phyloP scores from a whole-genome alignment of 2,797 vertebrate genomes.

The Babyrousa celebensis region DNA sequence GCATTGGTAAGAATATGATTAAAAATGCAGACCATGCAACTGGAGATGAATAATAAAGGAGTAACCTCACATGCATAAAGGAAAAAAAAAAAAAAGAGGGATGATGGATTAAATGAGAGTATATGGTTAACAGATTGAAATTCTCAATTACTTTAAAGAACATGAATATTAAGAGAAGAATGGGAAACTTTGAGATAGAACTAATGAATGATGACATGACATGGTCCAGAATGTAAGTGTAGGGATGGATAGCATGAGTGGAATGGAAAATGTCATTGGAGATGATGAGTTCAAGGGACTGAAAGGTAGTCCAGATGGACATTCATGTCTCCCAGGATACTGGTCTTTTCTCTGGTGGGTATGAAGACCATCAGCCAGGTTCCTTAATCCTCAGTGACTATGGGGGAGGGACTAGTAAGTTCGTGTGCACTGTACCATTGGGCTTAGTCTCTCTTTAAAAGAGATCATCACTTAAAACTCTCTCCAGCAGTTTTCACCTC shows the following conservation, averaged over 20 bases:
- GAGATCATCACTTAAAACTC: not conserved
- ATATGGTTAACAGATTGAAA: not conserved
- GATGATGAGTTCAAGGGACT: not conserved
- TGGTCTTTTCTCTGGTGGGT: not conserved
- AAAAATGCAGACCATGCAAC: not conserved
- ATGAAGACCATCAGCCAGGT: not conserved
- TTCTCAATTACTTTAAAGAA: not conserved
- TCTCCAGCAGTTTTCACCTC: not conserved
- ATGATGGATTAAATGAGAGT: not conserved
- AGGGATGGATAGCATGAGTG: not conserved
- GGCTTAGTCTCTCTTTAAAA: not conserved
- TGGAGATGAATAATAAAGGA: not conserved
- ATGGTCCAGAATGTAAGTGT: not conserved
- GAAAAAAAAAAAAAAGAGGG: not conserved
- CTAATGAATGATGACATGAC: not conserved
- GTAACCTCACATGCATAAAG: not conserved
- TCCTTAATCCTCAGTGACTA: not conserved
- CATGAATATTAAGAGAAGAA: not conserved
- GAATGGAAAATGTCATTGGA: not conserved
- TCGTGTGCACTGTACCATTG: not conserved
- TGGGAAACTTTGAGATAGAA: not conserved
- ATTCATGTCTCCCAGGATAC: not conserved
- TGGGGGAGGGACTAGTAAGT: too few species aligned
- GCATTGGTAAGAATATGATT: not conserved
- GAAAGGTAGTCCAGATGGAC: not conserved